Evolutionary conservation across 2,888 invertebrate species (phyloP), one percentile per base, ranked within the genome.

Genomic region (Sarcophaga carnaria): DNA sequence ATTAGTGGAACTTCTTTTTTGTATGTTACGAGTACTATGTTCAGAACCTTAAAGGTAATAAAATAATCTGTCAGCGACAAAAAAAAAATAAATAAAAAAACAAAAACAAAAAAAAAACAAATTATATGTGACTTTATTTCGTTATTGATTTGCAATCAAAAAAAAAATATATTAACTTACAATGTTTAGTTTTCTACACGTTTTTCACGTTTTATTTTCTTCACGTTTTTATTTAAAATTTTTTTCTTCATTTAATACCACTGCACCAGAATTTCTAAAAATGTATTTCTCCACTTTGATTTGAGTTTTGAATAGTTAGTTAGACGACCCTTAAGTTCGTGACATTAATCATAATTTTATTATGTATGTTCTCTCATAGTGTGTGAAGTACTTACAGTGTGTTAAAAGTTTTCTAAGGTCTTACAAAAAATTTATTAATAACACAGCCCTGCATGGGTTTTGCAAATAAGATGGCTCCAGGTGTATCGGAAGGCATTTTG

Each of bases 261-360:
- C 17, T 54, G 54, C 54, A 54, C 54, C 5, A 54, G 17, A 14
- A 54, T 54, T 54, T 54, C 54, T 54, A 54, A 54, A 54, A 14
- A 17, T 54, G 14, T 14, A 54, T 54, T 54, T 54, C 17, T 14
- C 37, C 8, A 60, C 14, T 71, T 49, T 37, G 60, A 76, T 69
- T 37, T 64, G 27, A 25, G 63, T 80, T 77, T 74, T 37, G 60
- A 77, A 69, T 70, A 74, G 54, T 20, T 27, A 69, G 17, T 14
- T 17, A 37, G 62, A 10, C 74, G 78, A 81, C 78, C 86, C 80
- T 76, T 74, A 70, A 81, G 78, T 83, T 86, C 86, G 86, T 86
- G 83, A 83, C 81, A 83, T 78, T 83, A 86, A 86, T 83, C 78
- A 54, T 60, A 86, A 17, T 86, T 86, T 86, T 83, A 86, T 86